Base-by-base conservation (phyloP, 2,797 vertebrate genomes). In the Anas flavirostris region DNA sequence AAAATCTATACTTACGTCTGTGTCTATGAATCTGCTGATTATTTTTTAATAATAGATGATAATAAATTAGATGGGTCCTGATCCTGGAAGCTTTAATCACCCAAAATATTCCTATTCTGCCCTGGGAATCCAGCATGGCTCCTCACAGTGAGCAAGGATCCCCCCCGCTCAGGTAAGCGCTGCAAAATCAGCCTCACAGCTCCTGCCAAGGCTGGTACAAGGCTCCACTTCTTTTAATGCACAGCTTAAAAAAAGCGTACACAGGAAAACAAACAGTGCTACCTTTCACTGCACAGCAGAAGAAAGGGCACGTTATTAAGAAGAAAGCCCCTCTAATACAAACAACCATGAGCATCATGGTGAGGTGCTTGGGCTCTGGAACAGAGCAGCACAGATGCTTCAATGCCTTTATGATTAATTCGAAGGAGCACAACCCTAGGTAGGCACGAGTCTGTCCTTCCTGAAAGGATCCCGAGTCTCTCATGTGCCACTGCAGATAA, bases 191-290 rank as follows among this genome's bases (percentile, higher is more conserved):
- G 46, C 25, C 50, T 77, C 8, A 0, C 10, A 29, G 75, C 78
- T 53, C 83, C 74, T 95, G 82, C 52, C 87, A 83, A 33, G 23
- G 50, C 31, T 55, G 28, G 10, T 46, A 93, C 82, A 95, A 82
- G 52, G 89, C 85, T 93, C 56, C 39, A 15, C 72, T 94, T 93
- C 73, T 90, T 80, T 39, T 21, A 76, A 67, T 46, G 64, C 19
- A 75, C 22, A n/a, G 64, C 19, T 85, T 48, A 14, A 52, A 86
- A 52, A 82, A 63, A 43, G 9, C 74, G 53, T 39, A 50, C 25
- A 17, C 0, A 44, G 19, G 52, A 89, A 84, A 90, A 79, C 7
- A 52, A 83, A 82, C 53, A 90, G 74, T 8, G 48, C 37, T 86
- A 43, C 75, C 56, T 90, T 84, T 55, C 60, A 88, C 63, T 33